phyloP scores from a whole-genome alignment of 2,888 invertebrate genomes.

The Ophioninae sp. region DNA sequence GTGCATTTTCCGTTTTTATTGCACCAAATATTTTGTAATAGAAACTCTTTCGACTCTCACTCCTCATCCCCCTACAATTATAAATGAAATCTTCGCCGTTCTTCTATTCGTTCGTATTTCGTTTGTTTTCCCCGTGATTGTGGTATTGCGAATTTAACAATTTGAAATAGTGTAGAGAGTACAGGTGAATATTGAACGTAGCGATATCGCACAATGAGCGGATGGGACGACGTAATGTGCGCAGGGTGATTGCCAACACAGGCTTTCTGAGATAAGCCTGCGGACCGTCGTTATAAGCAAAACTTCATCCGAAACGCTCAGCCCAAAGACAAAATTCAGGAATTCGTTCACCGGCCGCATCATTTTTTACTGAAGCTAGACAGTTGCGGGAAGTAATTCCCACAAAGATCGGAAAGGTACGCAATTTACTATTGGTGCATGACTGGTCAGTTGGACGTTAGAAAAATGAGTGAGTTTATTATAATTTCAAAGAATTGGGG shows the following conservation, averaged over 20 bases:
- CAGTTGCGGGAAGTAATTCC: too few species aligned
- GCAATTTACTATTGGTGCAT: too few species aligned
- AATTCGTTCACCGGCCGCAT: too few species aligned
- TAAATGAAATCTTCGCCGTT: conserved; percentile 39
- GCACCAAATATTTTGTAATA: conserved; percentile 54
- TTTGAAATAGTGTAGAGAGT: conserved; percentile 33
- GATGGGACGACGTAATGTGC: conserved; percentile 33
- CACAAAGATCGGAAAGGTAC: too few species aligned
- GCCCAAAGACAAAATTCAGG: too few species aligned
- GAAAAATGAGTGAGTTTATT: too few species aligned
- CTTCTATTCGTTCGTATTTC: conserved; percentile 11
- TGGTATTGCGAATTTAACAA: conserved; percentile 56
- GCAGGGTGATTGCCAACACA: not conserved
- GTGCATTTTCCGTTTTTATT: conserved; percentile 29
- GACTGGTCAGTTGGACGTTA: too few species aligned
- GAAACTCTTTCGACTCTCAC: conserved; percentile 49
- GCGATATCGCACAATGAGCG: conserved; percentile 21
- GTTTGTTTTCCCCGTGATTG: conserved; percentile 46
- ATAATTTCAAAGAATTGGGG: too few species aligned
- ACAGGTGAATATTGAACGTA: conserved; percentile 38
- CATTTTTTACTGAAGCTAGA: too few species aligned
- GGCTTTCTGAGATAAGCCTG: not conserved
- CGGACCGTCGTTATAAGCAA: not conserved
- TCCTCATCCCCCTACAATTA: conserved; percentile 9
- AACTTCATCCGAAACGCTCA: not conserved